Base-by-base conservation (phyloP, 2,888 invertebrate genomes). In the Drosophila siamana region DNA sequence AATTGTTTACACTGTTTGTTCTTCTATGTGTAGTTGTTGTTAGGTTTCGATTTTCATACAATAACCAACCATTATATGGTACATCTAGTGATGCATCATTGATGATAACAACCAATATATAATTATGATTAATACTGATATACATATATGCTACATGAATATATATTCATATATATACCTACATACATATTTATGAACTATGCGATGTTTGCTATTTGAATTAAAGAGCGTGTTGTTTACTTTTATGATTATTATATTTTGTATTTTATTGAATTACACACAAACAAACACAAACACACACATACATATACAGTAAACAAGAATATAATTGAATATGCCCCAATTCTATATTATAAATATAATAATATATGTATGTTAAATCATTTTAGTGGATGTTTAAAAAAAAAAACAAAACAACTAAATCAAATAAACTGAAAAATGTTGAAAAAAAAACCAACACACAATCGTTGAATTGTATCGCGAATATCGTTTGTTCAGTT, bases 321-420 rank as follows among this genome's bases (percentile, higher is more conserved):
- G 33, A 61, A 67, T 74, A 74, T 67, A 78, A 72, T 61, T 78
- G 78, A 80, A 67, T 78, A 83, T 73, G 74, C 64, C 74, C 63
- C 65, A 68, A 77, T 81, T 84, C 61, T 70, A 81, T 78, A 84
- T 78, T 69, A 65, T 55, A 48, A 54, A 68, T 71, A 77, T 69
- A 75, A 60, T 75, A 82, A 65, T 78, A 63, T 73, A 74, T 84
- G 82, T 84, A 85, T 86, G 87, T 81, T 86, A 83, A 83, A 83
- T 86, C 88, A 88, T 88, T 86, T 88, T 88, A 83, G 88, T 83
- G 74, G 78, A 78, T 81, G 87, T 81, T 78, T 76, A 80, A 77
- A 80, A 82, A 56, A 60, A 46, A 28, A 26, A 28, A 28, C 6
- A 26, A 30, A 30, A 59, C 54, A 57, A 61, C 55, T 51, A 72